A percentile compares a stretch with the other conserved stretches of the same genome.
Conservation (phyloP, 2,888 invertebrate genomes). For the Stenurella melanura region DNA sequence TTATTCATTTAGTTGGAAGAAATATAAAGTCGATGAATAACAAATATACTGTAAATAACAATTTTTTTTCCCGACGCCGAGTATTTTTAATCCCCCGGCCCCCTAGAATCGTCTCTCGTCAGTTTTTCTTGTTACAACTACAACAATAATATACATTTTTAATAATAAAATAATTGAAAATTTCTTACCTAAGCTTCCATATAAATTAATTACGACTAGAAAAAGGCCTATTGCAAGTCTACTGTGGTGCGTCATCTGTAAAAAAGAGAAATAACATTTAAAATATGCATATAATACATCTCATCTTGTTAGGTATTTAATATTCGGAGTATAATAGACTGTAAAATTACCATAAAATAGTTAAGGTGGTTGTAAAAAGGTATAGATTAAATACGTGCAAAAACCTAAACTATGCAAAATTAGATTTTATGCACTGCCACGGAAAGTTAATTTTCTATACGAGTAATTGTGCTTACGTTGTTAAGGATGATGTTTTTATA, state of each 20-base stretch:
- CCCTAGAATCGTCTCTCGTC: no score
- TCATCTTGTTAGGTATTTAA: not conserved
- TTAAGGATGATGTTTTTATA: not conserved
- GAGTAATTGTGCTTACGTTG: not conserved
- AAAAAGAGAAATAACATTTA: slow-evolving; percentile 51
- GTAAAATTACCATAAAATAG: slow-evolving; percentile 17
- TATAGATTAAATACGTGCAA: not conserved
- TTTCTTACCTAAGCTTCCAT: slow-evolving; percentile 66
- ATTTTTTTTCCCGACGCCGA: no score
- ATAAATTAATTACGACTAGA: slow-evolving; percentile 67
- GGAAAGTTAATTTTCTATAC: not conserved
- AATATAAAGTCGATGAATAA: no score
- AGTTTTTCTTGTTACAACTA: no score
- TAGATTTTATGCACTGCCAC: not conserved
- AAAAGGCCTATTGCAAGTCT: slow-evolving; percentile 61
- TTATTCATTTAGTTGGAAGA: no score
- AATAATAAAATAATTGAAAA: not conserved
- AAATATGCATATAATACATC: not conserved
- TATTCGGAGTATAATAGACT: slow-evolving; percentile 14
- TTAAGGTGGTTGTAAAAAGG: not conserved
- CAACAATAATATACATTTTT: no score
- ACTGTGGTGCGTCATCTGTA: slow-evolving; percentile 64
- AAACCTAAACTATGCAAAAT: slow-evolving; percentile 13
- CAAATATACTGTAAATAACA: no score
- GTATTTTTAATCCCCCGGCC: no score